A percentile compares a stretch with the other conserved stretches of the same genome.
These are phyloP conservation scores for Battus philenor DNA, from an alignment of 1,140 invertebrate genomes.

Conservation along the genomic window DNA sequence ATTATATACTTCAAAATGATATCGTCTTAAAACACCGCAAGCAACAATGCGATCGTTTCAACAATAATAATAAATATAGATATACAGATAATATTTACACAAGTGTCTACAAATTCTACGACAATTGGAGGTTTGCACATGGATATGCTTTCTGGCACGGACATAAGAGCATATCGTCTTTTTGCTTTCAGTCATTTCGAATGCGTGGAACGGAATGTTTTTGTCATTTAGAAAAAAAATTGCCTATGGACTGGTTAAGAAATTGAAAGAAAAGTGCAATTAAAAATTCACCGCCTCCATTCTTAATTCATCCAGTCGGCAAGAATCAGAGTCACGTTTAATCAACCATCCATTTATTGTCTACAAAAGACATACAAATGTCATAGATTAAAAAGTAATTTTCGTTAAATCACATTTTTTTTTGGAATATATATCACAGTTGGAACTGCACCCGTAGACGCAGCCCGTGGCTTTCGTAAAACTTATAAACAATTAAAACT, in stretches of 20 bases:
- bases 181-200: slow-evolving; percentile 10
- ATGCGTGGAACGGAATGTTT: slow-evolving; percentile 11
- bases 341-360: slow-evolving; percentile 26
- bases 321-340: slow-evolving; percentile 7
- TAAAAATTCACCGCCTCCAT: background rate
- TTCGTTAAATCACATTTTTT: slow-evolving; percentile 48
- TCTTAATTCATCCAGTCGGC: background rate
- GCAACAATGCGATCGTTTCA: too few species aligned
- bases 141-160: slow-evolving; percentile 3
- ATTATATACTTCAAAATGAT: too few species aligned
- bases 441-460: slow-evolving; percentile 21
- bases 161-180: background rate
- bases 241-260: background rate
- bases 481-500: slow-evolving; percentile 9
- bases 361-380: slow-evolving; percentile 22
- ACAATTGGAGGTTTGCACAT: slow-evolving; percentile 9
- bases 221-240: background rate
- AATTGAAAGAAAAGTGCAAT: background rate
- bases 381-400: slow-evolving; percentile 29
- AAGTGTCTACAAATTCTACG: slow-evolving; percentile 12
- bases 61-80: slow-evolving; percentile 2
- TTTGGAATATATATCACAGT: slow-evolving; percentile 52
- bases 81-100: slow-evolving; percentile 9
- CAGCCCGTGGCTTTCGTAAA: slow-evolving; percentile 7
- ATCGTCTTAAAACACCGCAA: background rate